Evolutionary conservation across 2,113 vertebrate genomes (phyloP), one percentile per base, ranked within the genome.

Genomic region (Xenopus borealis): DNA sequence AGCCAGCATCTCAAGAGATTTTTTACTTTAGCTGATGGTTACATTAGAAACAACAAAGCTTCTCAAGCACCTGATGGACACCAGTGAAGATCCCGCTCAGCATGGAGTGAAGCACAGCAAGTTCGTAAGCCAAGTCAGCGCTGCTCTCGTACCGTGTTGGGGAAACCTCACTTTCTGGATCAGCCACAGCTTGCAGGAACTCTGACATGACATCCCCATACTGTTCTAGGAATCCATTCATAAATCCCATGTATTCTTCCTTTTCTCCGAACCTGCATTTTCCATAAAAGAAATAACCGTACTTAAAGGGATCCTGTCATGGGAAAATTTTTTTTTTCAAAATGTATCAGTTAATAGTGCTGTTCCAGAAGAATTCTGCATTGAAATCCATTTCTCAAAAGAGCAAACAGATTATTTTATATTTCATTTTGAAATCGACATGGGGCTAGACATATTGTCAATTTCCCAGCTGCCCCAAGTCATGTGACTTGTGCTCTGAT

Each of bases 171-270:
- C 84, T 81, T 79, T 95, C 93, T 0, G 86, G 85, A 70, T 75
- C 81, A 45, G 97, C 94, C 66, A 96, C 92, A 0, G 83, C 89
- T 79, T 83, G 83, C 72, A 99, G 88, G 79, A 98, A 96, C 1
- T 9, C 18, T 0, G 82, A 80, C 96, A 98, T 98, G 72, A 86
- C 81, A 16, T 93, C 87, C 85, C 92, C 92, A 77, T 94, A 87
- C 47, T 85, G 88, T 86, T 95, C 84, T 84, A 99, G 77, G 83
- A 98, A 98, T 7, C 90, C 89, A 0, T 97, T 98, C 97, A 99
- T 98, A 77, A 99, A 99, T 64, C 88, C 81, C 97, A 99, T 98
- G 85, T 98, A 98, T 73, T 92, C 94, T 78, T 99, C 97, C 79
- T 98, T 98, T 78, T 98, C 95, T 0, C 96, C 97, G 71, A 99